A percentile compares a stretch with the other conserved stretches of the same genome.
phyloP scores from a whole-genome alignment of 2,113 vertebrate species.

The Clarias gariepinus region DNA sequence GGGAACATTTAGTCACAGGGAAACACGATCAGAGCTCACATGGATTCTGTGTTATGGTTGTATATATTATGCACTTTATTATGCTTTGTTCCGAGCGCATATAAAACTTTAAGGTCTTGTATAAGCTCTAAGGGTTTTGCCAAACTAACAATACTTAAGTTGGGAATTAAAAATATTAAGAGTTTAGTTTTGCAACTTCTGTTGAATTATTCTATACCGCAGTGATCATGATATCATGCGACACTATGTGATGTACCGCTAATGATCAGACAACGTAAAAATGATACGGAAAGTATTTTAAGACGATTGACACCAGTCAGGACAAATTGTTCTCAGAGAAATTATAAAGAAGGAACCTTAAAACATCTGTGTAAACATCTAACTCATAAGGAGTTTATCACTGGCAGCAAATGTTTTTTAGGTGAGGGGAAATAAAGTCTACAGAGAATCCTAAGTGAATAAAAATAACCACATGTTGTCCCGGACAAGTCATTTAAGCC shows the following conservation, averaged over 20 bases:
- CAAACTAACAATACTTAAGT: background rate
- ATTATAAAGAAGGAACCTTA: background rate
- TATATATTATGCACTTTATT: too few relatives aligned
- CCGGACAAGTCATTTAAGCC: background rate
- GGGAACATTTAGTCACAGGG: too few relatives aligned
- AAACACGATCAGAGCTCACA: too few relatives aligned
- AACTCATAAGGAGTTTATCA: background rate
- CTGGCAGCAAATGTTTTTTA: background rate
- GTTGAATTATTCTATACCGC: background rate
- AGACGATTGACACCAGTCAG: background rate
- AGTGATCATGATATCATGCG: background rate
- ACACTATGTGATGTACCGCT: too few relatives aligned
- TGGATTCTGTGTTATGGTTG: too few relatives aligned
- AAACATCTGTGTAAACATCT: too few relatives aligned
- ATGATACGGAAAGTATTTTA: background rate
- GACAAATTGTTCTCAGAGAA: background rate
- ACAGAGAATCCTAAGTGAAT: background rate
- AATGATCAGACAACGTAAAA: background rate
- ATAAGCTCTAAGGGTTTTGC: background rate
- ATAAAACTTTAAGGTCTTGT: too few relatives aligned
- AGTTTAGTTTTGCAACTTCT: background rate
- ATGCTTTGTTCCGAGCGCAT: too few relatives aligned
- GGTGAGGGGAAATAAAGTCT: background rate
- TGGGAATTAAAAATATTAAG: background rate
- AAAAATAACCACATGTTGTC: background rate